Base-by-base conservation (phyloP, 2,888 invertebrate species). In the Parnassius mnemosyne region DNA sequence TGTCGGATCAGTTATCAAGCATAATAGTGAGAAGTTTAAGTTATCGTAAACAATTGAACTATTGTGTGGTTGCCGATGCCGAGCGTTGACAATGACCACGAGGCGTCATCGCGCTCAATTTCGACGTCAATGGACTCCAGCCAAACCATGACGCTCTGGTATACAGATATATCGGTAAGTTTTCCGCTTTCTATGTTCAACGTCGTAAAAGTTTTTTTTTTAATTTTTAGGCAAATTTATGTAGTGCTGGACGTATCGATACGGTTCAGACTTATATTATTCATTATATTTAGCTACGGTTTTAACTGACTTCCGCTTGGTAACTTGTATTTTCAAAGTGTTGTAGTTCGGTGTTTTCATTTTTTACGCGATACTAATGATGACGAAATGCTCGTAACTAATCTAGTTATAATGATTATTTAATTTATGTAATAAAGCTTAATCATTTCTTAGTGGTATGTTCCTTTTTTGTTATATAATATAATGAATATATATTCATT, bases 91-190 rank as follows among this genome's bases (percentile, higher is more conserved):
- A 84, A 86, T 87, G 86, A 83, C 81, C 87, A 83, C 73, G 81
- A 76, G 74, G 77, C 75, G 76, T 54, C 63, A 51, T 73, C 74
- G 78, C 78, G 75, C 71, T 69, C 83, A 77, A 76, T 76, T 77
- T 75, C 89, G 89, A 89, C 87, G 85, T 77, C 73, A 70, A 78
- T 89, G 91, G 89, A 88, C 77, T 71, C 70, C 76, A 68, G 90
- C 90, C 91, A 90, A 90, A 71, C 78, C 77, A 91, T 91, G 91
- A 91, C 91, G 80, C 86, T 91, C 71, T 91, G 91, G 91, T 91
- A 91, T 81, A 89, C 89, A 69, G 87, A 91, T 77, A 80, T 90
- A 84, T 77, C 89, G 91, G 91, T 91, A 81, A 91, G 89, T 72
- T 77, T 72, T 71, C 34, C 42, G 44, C 55, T 46, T 41, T 51